These are phyloP conservation scores for Mallateleia sp. DNA, from an alignment of 2,888 invertebrate species.

Conservation along the genomic window DNA sequence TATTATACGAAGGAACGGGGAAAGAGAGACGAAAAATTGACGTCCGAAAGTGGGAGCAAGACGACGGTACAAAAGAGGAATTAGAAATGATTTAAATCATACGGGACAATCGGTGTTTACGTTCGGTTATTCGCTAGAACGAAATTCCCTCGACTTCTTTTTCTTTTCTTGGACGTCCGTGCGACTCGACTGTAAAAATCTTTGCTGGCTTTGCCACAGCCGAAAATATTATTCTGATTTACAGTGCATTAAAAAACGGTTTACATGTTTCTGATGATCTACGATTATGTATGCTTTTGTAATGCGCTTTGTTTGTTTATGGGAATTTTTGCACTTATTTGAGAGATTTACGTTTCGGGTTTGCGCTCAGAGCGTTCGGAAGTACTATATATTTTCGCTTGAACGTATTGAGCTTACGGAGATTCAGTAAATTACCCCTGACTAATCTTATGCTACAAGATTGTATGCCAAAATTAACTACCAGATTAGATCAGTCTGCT, in stretches of 20 bases:
- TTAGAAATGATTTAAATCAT: slow-evolving; percentile 66
- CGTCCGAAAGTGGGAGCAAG: slow-evolving; percentile 41
- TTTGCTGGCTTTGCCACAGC: neutral
- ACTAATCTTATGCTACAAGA: slow-evolving; percentile 41
- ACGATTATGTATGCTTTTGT: neutral
- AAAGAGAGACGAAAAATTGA: slow-evolving; percentile 53
- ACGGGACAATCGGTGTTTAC: slow-evolving; percentile 35
- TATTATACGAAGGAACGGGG: slow-evolving; percentile 55
- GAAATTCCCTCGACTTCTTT: neutral
- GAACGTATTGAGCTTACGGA: slow-evolving; percentile 33
- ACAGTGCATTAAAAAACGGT: neutral
- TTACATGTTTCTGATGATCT: neutral
- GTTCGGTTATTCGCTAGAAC: slow-evolving; percentile 7
- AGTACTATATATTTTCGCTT: neutral
- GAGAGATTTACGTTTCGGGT: neutral
- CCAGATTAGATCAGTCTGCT: slow-evolving; percentile 40
- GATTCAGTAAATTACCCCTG: slow-evolving; percentile 42
- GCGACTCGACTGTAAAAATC: neutral
- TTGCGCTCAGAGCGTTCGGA: neutral
- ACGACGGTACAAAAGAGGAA: slow-evolving; percentile 46
- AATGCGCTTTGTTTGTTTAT: neutral
- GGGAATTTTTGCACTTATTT: neutral
- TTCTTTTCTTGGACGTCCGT: neutral
- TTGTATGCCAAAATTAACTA: slow-evolving; percentile 38
- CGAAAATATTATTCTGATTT: neutral